Base-by-base conservation (phyloP, 1,140 invertebrate genomes). In the Pseudomyrmex pallidus region DNA sequence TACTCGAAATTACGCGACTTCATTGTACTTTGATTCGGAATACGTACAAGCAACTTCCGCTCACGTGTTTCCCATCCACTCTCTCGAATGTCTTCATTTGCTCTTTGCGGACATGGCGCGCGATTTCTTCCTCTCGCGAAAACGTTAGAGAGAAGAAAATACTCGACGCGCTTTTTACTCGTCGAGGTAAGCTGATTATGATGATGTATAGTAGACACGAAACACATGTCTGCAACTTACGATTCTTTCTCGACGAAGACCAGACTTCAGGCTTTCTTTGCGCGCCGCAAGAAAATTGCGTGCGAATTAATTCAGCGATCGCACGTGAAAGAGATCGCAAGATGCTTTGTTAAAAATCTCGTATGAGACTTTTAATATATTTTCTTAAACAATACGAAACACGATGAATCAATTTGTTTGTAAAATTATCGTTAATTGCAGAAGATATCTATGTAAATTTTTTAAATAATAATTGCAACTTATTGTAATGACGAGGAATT, bases 171-270 rank as follows among this genome's bases (percentile, higher is more conserved):
- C 22, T 83, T 87, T 86, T 87, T 84, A 70, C 46, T n/a, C 13
- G 15, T 4, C 50, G 44, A 46, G 74, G 70, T 82, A 88, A 89
- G 70, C 80, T 89, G 87, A 89, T 89, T 84, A 86, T 72, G 62
- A 82, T 84, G 84, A 89, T 88, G 63, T 72, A 89, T 70, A 66
- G 62, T 35, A 48, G 46, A 22, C 67, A 84, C 44, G 72, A 52
- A 56, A 62, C 22, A 52, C 17, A 35, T 52, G 46, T 62, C 35
- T 68, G 17, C 57, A 82, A 59, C 56, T 61, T 61, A 74, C 22
- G 17, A 3, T 52, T 61, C 57, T 54, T 46, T 2, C 22, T 44
- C 7, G 2, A 48, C 13, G 25, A 76, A 66, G 56, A 12, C 2
- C 17, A 67, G 17, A 13, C 12, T 15, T n/a, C 22, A 12, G 56